phyloP scores from a whole-genome alignment of 2,888 invertebrate genomes.

The Epistrophe eligans region DNA sequence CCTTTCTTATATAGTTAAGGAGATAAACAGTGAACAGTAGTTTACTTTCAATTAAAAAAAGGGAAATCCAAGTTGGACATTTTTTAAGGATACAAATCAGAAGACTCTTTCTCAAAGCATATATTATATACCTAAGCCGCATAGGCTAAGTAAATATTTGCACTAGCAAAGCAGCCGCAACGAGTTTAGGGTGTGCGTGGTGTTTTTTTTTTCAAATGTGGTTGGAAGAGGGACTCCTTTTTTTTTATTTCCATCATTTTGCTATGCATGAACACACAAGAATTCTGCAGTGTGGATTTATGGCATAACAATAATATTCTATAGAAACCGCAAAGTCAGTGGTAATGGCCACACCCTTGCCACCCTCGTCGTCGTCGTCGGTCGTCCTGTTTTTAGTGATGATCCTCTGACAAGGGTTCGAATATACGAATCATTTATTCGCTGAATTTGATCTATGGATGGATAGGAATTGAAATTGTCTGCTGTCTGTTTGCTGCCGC shows the following conservation, averaged over 20 bases:
- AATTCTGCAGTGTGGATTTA: constrained; percentile 56
- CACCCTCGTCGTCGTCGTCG: constrained; percentile 43
- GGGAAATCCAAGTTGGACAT: constrained; percentile 44
- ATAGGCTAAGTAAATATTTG: constrained; percentile 73
- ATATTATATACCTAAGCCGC: constrained; percentile 65
- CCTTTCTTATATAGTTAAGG: constrained; percentile 18
- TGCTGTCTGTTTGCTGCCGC: constrained; percentile 26
- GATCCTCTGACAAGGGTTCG: constrained; percentile 71
- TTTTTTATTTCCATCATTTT: constrained; percentile 55
- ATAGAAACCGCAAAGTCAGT: constrained; percentile 69
- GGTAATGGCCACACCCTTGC: constrained; percentile 10
- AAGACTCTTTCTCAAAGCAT: constrained; percentile 12
- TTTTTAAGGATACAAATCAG: constrained; percentile 59
- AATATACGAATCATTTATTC: constrained; percentile 67
- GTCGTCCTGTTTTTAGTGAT: constrained; percentile 19
- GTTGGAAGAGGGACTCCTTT: constrained; percentile 16
- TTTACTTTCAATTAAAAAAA: constrained; percentile 74
- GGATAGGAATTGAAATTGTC: constrained; percentile 37
- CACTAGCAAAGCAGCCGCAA: constrained; percentile 43
- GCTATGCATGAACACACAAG: constrained; percentile 62
- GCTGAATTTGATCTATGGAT: constrained; percentile 57
- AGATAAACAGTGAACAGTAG: constrained; percentile 56
- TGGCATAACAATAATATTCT: constrained; percentile 72
- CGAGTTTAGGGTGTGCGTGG: constrained; percentile 50
- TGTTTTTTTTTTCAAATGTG: constrained; percentile 19